Evolutionary conservation across 2,113 vertebrate genomes (phyloP).

Genomic region (Arenaria interpres): DNA sequence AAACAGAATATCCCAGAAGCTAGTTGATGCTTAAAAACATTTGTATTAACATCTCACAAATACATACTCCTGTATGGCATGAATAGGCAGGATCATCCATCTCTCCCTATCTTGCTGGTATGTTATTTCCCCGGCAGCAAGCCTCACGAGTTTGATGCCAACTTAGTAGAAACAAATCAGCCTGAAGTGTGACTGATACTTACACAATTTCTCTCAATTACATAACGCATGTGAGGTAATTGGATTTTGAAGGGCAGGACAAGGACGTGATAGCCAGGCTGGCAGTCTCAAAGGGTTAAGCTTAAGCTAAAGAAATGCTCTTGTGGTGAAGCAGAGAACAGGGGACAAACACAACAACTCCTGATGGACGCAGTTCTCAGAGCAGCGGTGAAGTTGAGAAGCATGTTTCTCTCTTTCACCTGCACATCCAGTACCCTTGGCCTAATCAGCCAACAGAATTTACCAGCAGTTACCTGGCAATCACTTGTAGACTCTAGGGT

Average conservation of each 20-base stretch:
- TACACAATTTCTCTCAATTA: background rate
- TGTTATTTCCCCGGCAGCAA: background rate
- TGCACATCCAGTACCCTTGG: background rate
- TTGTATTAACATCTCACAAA: background rate
- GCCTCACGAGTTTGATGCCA: background rate
- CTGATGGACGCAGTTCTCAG: background rate
- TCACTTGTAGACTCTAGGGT: background rate
- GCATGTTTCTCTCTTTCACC: background rate
- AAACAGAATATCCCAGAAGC: background rate
- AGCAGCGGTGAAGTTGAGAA: background rate
- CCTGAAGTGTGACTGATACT: background rate
- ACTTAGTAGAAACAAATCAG: background rate
- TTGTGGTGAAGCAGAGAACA: background rate
- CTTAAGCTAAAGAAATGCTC: background rate
- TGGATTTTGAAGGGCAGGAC: background rate
- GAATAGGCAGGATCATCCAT: background rate
- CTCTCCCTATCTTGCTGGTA: background rate
- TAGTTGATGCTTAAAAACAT: background rate
- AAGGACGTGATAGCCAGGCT: background rate
- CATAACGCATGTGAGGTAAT: background rate
- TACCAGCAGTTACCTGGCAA: background rate
- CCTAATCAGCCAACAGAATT: background rate
- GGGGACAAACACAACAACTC: background rate
- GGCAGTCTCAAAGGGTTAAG: background rate
- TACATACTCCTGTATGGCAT: background rate